Evolutionary conservation across 2,888 invertebrate species (phyloP).

Genomic region (Phytoseiulus persimilis): DNA sequence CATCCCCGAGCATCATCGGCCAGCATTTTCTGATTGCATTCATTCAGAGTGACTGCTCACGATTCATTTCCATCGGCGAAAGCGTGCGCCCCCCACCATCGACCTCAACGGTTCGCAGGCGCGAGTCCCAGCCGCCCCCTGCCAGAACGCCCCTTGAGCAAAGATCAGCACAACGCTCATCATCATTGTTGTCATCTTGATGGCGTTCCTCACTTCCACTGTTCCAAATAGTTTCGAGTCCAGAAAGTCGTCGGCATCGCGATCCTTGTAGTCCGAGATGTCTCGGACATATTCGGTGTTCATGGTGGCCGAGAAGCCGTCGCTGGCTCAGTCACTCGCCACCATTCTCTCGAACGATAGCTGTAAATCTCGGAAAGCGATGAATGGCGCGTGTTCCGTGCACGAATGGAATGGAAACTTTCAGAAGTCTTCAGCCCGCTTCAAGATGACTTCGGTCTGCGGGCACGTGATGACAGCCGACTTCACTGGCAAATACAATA

Average conservation of each 20-base stretch:
- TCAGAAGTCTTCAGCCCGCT: slow-evolving; percentile 61
- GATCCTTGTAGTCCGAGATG: neutral
- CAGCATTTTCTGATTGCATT: too few relatives aligned
- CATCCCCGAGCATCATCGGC: too few relatives aligned
- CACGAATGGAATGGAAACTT: slow-evolving; percentile 88
- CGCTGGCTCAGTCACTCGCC: slow-evolving; percentile 85
- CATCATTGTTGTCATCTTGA: neutral
- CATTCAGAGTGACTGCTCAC: too few relatives aligned
- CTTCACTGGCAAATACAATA: slow-evolving; percentile 84
- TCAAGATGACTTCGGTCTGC: slow-evolving; percentile 96
- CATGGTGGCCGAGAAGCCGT: slow-evolving; percentile 99
- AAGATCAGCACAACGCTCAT: neutral
- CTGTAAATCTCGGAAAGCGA: slow-evolving; percentile 57
- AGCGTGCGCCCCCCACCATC: too few relatives aligned
- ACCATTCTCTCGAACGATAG: slow-evolving; percentile 67
- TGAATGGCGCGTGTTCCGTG: slow-evolving; percentile 80
- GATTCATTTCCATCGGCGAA: too few relatives aligned
- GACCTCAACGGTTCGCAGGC: too few relatives aligned
- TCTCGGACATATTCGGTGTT: slow-evolving; percentile 52
- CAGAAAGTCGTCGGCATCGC: neutral
- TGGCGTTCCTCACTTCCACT: neutral
- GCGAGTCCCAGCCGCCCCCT: too few relatives aligned
- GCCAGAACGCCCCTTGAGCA: too few relatives aligned
- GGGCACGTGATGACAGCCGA: slow-evolving; percentile 96
- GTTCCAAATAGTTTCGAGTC: neutral